phyloP scores from a whole-genome alignment of 2,888 invertebrate genomes.

The Tricholauxania praeusta region DNA sequence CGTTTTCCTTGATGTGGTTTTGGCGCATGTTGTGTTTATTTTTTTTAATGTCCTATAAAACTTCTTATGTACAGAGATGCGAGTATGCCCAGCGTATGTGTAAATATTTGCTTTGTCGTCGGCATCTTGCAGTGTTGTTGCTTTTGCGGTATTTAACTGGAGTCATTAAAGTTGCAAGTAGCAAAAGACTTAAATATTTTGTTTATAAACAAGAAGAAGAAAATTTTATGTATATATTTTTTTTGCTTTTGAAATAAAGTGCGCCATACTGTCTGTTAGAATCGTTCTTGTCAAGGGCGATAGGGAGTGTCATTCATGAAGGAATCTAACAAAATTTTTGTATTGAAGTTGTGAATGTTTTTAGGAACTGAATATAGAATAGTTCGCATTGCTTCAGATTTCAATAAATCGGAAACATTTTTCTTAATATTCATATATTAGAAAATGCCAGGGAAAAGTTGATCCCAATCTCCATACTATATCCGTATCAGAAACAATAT shows the following conservation, averaged over 20 bases:
- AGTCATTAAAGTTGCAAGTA: conserved; percentile 25
- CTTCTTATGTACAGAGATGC: neutral
- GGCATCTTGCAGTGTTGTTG: conserved; percentile 1
- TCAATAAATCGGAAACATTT: no score
- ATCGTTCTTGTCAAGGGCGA: neutral
- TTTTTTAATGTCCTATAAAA: conserved; percentile 44
- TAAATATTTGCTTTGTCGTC: conserved; percentile 33
- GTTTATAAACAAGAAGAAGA: conserved; percentile 15
- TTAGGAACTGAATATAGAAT: neutral
- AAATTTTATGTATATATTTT: neutral
- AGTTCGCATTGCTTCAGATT: no score
- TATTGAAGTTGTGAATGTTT: neutral
- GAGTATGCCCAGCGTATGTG: neutral
- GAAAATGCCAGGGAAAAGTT: no score
- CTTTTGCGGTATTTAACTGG: neutral
- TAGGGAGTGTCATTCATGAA: neutral
- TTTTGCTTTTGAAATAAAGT: neutral
- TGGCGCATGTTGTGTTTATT: conserved; percentile 52
- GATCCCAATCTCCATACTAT: no score
- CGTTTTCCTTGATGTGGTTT: conserved; percentile 51
- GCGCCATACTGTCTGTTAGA: conserved; percentile 33
- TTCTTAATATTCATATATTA: no score
- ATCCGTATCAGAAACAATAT: no score
- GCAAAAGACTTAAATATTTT: conserved; percentile 1
- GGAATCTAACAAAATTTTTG: neutral